A percentile compares a stretch with the other conserved stretches of the same genome.
Conservation (phyloP, 2,113 vertebrate genomes). For the Panthera tigris region DNA sequence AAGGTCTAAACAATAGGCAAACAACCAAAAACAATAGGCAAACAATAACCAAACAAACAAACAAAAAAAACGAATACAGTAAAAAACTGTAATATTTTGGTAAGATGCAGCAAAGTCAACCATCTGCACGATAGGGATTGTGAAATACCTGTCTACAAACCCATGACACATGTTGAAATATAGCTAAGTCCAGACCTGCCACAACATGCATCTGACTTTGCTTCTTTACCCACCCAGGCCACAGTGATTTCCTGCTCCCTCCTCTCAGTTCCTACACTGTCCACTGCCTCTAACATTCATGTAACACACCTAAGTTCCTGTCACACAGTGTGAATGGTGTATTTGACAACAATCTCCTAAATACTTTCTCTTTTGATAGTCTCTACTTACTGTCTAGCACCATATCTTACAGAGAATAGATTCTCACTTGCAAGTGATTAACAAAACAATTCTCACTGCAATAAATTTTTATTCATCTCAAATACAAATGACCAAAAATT, state of each 20-base stretch:
- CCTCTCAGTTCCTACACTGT: background rate
- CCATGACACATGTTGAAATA: background rate
- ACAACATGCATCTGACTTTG: background rate
- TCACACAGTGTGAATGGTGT: background rate
- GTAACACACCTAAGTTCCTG: background rate
- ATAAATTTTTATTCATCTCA: background rate
- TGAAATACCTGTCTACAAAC: background rate
- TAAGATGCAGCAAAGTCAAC: background rate
- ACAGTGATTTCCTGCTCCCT: background rate
- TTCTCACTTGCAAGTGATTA: constrained; percentile 26
- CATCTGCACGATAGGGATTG: background rate
- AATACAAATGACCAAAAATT: background rate
- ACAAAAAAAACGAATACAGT: background rate
- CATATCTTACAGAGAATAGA: background rate
- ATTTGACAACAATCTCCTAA: background rate
- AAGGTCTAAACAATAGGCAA: background rate
- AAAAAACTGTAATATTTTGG: background rate
- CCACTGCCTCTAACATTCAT: background rate
- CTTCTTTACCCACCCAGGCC: background rate
- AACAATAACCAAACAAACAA: constrained; percentile 12
- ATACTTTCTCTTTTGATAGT: background rate
- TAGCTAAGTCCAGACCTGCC: background rate
- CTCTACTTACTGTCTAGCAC: background rate
- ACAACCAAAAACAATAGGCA: background rate
- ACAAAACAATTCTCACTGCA: constrained; percentile 36